Base-by-base conservation (phyloP, 2,113 vertebrate genomes). In the Calidris pugnax region DNA sequence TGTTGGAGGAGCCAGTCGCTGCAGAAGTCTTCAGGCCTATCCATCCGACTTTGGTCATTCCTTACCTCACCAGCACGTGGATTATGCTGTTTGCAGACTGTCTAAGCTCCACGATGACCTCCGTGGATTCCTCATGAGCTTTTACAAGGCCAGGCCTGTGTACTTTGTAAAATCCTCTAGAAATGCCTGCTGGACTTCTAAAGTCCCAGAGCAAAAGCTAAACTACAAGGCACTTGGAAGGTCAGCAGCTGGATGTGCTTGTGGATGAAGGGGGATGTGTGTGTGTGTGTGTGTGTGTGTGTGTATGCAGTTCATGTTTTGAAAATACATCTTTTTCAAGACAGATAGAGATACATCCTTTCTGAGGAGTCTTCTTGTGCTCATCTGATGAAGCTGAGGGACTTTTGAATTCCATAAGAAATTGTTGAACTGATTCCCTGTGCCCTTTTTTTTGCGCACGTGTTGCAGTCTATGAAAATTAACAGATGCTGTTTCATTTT, bases 91-190 rank as follows among this genome's bases (percentile, higher is more conserved):
- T 95, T 96, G 95, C 88, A 95, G 90, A 87, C 95, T 95, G 90
- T 93, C 94, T 96, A 85, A 95, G 94, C 91, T 95, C 86, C 91
- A 76, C 0, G n/a, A 85, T 97, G 96, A 97, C 97, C 95, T 96
- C 72, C 4, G 0, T 95, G 89, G 96, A 94, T 95, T 95, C 94
- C 77, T 97, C 89, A 59, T 96, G 87, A 93, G 94, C 89, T 96
- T 96, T 95, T 80, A 91, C 86, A 92, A 96, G 95, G 95, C 92
- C 3, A 6, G 94, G 84, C 87, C 81, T 85, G 84, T 95, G 93
- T 97, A 93, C 81, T 95, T 96, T 89, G 55, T 73, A 79, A 96
- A 96, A 95, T 91, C 94, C 96, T 85, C 97, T 94, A 91, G 94
- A 95, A 94, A 95, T 94, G 94, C 81, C 87, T 95, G 87, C 85